phyloP scores from a whole-genome alignment of 1,140 invertebrate genomes.

The Cydia pomonella region DNA sequence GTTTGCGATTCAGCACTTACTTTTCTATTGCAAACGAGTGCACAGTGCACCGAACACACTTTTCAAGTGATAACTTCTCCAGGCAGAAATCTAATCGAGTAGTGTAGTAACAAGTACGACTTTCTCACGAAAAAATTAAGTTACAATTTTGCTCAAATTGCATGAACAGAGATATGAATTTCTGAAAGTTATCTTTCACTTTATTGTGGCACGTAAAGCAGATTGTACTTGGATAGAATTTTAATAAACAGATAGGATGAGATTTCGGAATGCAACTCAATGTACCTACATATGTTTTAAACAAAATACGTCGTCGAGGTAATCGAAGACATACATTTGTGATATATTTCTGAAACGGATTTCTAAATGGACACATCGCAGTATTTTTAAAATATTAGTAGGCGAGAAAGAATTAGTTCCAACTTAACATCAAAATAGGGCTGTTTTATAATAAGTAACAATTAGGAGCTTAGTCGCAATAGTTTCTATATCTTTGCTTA shows the following conservation, averaged over 20 bases:
- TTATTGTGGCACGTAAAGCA: conserved; percentile 11
- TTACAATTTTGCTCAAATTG: not conserved
- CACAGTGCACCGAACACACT: conserved; percentile 14
- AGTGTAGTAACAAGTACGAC: not conserved
- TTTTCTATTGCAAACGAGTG: conserved; percentile 17
- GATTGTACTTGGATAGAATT: conserved; percentile 17
- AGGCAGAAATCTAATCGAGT: not conserved
- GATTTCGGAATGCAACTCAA: not conserved
- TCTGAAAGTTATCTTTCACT: not conserved
- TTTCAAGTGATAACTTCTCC: conserved; percentile 13
- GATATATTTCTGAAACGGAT: too few relatives aligned
- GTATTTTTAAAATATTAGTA: too few relatives aligned
- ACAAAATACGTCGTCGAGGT: conserved; percentile 3
- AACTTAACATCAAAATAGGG: too few relatives aligned
- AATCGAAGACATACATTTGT: too few relatives aligned
- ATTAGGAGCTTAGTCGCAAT: too few relatives aligned
- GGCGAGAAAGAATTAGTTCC: too few relatives aligned
- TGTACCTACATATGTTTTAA: not conserved
- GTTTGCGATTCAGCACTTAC: conserved; percentile 24
- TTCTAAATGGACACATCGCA: too few relatives aligned
- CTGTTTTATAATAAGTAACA: too few relatives aligned
- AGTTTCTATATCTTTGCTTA: too few relatives aligned
- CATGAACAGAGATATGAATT: not conserved
- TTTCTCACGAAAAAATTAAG: not conserved
- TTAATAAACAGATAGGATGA: not conserved